phyloP scores from a whole-genome alignment of 1,140 invertebrate species.

The Polypedilum vanderplanki region DNA sequence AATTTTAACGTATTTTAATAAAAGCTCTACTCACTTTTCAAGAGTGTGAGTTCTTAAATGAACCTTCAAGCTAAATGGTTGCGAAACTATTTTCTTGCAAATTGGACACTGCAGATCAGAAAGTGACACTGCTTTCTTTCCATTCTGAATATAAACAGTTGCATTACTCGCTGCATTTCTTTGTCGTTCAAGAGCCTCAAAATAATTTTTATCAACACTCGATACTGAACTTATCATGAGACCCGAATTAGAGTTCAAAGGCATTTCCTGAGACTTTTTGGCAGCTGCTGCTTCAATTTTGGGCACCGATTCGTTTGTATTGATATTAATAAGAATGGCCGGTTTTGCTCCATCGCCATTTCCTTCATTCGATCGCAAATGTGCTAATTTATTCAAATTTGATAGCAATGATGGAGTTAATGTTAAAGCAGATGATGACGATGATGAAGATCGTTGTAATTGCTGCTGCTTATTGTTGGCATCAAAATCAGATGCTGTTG shows the following conservation, averaged over 20 bases:
- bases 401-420: constrained; percentile 15
- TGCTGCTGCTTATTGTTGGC: neutral
- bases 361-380: neutral
- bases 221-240: constrained; percentile 20
- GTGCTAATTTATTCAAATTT: constrained; percentile 21
- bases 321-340: neutral
- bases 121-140: constrained; percentile 8
- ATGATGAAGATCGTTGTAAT: neutral
- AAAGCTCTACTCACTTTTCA: neutral
- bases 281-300: neutral
- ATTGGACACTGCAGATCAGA: constrained; percentile 17
- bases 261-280: constrained; percentile 15
- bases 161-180: neutral
- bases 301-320: neutral
- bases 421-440: neutral
- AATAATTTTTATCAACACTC: constrained; percentile 28
- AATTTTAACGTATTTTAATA: neutral
- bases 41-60: constrained; percentile 20
- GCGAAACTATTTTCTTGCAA: constrained; percentile 1
- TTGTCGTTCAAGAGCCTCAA: neutral
- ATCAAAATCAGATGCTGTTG: too few relatives aligned
- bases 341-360: neutral
- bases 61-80: constrained; percentile 11
- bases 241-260: neutral
- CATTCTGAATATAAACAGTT: constrained; percentile 2